phyloP scores from a whole-genome alignment of 2,888 invertebrate species.

The Apantesis nais region DNA sequence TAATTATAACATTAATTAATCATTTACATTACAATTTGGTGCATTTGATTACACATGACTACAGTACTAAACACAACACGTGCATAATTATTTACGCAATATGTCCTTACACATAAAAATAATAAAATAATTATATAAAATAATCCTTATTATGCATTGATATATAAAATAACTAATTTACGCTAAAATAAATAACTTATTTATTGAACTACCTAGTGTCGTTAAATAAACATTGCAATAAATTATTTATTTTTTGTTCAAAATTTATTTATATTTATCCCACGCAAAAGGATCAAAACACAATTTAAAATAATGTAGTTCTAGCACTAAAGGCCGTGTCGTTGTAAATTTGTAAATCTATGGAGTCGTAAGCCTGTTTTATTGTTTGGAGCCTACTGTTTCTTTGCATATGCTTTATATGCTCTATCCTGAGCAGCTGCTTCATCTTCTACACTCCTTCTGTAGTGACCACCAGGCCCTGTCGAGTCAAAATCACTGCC shows the following conservation, averaged over 20 bases:
- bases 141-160: constrained; percentile 50
- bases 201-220: constrained; percentile 38
- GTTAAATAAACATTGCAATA: constrained; percentile 41
- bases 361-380: constrained; percentile 71
- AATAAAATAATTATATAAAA: constrained; percentile 30
- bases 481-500: constrained; percentile 87
- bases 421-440: constrained; percentile 88
- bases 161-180: constrained; percentile 29
- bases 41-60: constrained; percentile 59
- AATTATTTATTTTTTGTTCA: constrained; percentile 28
- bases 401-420: constrained; percentile 83
- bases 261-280: constrained; percentile 47
- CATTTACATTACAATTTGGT: constrained; percentile 60
- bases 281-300: constrained; percentile 57
- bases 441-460: constrained; percentile 85
- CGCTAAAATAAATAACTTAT: constrained; percentile 34
- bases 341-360: constrained; percentile 67
- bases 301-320: constrained; percentile 44
- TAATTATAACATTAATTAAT: constrained; percentile 39
- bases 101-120: constrained; percentile 53
- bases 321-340: constrained; percentile 59
- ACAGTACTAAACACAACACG: constrained; percentile 48
- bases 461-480: constrained; percentile 86
- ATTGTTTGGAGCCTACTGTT: constrained; percentile 60
- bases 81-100: constrained; percentile 38